Evolutionary conservation across 2,113 vertebrate genomes (phyloP).

Genomic region (Ancistrus triradiatus): DNA sequence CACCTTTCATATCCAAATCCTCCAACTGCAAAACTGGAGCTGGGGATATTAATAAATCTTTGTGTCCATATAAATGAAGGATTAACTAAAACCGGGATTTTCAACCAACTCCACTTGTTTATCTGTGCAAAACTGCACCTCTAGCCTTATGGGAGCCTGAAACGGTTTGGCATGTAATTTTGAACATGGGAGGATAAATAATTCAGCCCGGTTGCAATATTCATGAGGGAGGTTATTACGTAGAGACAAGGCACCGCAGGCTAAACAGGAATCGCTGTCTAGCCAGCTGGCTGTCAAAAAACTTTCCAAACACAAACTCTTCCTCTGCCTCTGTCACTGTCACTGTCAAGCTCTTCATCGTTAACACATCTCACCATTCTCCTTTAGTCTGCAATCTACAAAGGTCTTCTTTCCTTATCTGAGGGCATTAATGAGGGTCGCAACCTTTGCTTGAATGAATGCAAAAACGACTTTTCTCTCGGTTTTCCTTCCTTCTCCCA

Average conservation of each 20-base stretch:
- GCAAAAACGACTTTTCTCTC: conserved; percentile 28
- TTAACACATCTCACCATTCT: conserved; percentile 29
- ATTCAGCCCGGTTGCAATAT: conserved; percentile 67
- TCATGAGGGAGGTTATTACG: conserved; percentile 69
- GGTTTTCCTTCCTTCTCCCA: neutral
- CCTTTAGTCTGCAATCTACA: conserved; percentile 25
- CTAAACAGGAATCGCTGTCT: conserved; percentile 59
- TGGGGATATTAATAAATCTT: conserved; percentile 38
- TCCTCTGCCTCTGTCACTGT: neutral
- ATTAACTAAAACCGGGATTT: conserved; percentile 41
- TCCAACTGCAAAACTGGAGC: neutral
- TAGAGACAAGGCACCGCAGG: conserved; percentile 64
- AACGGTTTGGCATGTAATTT: conserved; percentile 60
- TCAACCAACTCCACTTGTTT: conserved; percentile 41
- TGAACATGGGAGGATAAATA: conserved; percentile 63
- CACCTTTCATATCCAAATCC: neutral
- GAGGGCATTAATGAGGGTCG: conserved; percentile 48
- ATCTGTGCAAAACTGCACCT: conserved; percentile 15
- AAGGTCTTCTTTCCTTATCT: conserved; percentile 29
- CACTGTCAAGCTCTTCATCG: conserved; percentile 9
- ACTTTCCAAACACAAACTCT: conserved; percentile 23
- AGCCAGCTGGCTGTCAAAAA: conserved; percentile 28
- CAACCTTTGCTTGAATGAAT: conserved; percentile 47
- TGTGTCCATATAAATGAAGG: conserved; percentile 37
- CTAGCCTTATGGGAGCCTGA: conserved; percentile 54